Percentiles rank a stretch among this genome's conserved stretches.
Conservation (phyloP, 2,888 invertebrate genomes). For the Drosophila mettleri region DNA sequence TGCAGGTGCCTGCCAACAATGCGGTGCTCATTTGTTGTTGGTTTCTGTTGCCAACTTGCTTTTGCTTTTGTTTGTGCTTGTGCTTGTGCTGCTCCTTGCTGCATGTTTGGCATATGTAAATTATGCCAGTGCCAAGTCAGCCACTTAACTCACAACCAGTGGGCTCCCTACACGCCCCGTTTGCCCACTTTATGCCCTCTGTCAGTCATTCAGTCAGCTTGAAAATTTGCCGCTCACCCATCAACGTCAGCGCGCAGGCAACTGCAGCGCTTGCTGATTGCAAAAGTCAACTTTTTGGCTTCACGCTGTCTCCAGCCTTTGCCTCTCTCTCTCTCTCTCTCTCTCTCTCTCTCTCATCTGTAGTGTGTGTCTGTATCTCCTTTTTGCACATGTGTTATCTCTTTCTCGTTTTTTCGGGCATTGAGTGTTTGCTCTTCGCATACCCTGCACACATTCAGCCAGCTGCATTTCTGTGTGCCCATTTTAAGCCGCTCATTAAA, state of each 20-base stretch:
- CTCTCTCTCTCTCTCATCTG: not conserved
- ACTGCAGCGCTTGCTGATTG: constrained; percentile 60
- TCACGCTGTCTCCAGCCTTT: constrained; percentile 3
- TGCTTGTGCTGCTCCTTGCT: constrained; percentile 24
- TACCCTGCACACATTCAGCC: constrained; percentile 26
- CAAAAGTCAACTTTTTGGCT: constrained; percentile 70
- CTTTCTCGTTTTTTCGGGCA: constrained; percentile 20
- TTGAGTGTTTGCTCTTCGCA: constrained; percentile 27
- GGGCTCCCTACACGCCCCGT: not conserved
- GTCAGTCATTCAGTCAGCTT: constrained; percentile 44
- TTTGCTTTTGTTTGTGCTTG: not conserved
- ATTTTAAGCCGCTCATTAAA: too few relatives aligned
- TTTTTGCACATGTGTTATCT: constrained; percentile 9
- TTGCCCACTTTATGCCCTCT: constrained; percentile 15
- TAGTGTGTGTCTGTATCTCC: not conserved
- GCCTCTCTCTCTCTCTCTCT: not conserved
- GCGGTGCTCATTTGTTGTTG: constrained; percentile 51
- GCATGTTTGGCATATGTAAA: constrained; percentile 75
- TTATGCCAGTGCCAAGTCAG: constrained; percentile 77
- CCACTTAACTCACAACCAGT: constrained; percentile 59
- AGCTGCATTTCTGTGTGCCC: too few relatives aligned
- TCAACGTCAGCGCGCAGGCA: constrained; percentile 39
- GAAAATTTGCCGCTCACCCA: constrained; percentile 38
- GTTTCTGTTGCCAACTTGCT: constrained; percentile 7
- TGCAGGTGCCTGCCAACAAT: constrained; percentile 57